A percentile compares a stretch with the other conserved stretches of the same genome.
Conservation (phyloP, 2,113 vertebrate genomes). For the Triplophysa dalaica region DNA sequence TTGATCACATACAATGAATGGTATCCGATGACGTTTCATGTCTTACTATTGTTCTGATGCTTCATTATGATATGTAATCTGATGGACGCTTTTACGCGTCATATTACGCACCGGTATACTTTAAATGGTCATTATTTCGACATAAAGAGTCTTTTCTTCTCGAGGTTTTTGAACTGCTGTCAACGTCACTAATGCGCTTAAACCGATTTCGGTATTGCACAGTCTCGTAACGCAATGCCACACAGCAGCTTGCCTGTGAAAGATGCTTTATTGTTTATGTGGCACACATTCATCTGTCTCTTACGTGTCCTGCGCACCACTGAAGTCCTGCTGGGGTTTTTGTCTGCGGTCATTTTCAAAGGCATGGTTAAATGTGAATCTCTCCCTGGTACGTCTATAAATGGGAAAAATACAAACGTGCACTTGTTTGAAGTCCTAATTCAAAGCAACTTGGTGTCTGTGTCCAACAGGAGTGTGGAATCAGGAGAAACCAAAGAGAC, state of each 20-base stretch:
- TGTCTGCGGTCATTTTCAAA: no score
- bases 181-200: constrained; percentile 16
- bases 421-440: not conserved
- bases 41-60: not conserved
- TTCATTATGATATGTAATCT: not conserved
- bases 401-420: not conserved
- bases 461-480: constrained; percentile 52
- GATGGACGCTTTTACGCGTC: no score
- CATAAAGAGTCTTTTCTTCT: constrained; percentile 5
- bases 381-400: not conserved
- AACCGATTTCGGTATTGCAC: not conserved
- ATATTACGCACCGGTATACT: no score
- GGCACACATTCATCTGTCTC: not conserved
- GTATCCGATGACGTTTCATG: not conserved
- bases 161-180: not conserved
- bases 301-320: not conserved
- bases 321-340: not conserved
- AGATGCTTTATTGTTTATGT: not conserved
- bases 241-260: constrained; percentile 7
- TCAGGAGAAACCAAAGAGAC: constrained; percentile 59
- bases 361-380: not conserved
- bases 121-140: no score
- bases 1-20: not conserved
- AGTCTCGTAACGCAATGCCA: not conserved
- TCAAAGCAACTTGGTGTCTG: not conserved